Base-by-base conservation (phyloP, 2,888 invertebrate species). In the Drosophila mettleri region DNA sequence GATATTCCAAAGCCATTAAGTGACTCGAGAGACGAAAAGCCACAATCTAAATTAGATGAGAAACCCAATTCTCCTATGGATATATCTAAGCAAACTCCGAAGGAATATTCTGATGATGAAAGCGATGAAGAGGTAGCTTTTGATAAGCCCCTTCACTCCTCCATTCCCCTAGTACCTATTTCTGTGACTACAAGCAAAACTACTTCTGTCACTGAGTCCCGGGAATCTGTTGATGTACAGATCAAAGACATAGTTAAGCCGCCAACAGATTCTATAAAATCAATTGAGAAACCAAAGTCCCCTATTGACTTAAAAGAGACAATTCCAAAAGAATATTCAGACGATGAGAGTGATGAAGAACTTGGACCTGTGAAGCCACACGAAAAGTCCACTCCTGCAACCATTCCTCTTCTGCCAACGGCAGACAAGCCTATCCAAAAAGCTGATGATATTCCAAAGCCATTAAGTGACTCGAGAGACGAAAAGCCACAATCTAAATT, bases 311-410 rank as follows among this genome's bases (percentile, higher is more conserved):
- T 34, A 34, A 6, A 5, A 34, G n/a, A 34, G 34, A 34, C n/a
- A n/a, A 7, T 34, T 34, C 34, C 34, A n/a, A 34, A n/a, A n/a
- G n/a, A 34, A 34, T 34, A 34, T 34, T 34, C 34, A 5, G 34
- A 34, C n/a, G 34, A n/a, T 34, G 34, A 34, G 34, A 34, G 34
- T n/a, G 34, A 34, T 34, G 34, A 34, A n/a, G 34, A 34, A 34
- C n/a, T 34, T 34, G 34, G n/a, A 34, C 6, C 34, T 34, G 34
- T 34, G n/a, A 34, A 34, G 34, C 34, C 34, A 34, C 34, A 34
- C 14, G 34, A 34, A n/a, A 34, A 34, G 34, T n/a, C 34, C 6
- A 34, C n/a, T 34, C 34, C 34, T n/a, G 14, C 34, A 34, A 7
- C 34, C 34, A 14, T n/a, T n/a, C 34, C 34, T n/a, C 34, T 34